Conservation (phyloP, 2,888 invertebrate species). For the Cryptocephalus moraei region DNA sequence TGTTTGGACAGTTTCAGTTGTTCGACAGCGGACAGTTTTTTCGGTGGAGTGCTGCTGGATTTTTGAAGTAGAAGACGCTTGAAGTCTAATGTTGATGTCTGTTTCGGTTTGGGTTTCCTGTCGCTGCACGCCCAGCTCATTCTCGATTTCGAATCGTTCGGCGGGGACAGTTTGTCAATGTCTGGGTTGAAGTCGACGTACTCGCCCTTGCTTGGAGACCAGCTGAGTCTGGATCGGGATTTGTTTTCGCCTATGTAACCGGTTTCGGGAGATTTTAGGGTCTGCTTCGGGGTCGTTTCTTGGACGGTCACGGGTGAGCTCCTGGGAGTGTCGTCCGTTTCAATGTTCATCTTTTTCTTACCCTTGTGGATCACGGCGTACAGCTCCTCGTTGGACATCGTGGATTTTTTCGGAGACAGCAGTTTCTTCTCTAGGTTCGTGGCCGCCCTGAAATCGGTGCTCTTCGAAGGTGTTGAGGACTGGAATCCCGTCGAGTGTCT, state of each 20-base stretch:
- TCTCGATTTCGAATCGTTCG: slow-evolving; percentile 32
- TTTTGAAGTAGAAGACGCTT: slow-evolving; percentile 72
- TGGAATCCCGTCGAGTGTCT: slow-evolving; percentile 49
- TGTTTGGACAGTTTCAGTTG: slow-evolving; percentile 60
- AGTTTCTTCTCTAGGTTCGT: slow-evolving; percentile 43
- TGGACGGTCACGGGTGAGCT: slow-evolving; percentile 30
- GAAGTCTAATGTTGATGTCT: slow-evolving; percentile 75
- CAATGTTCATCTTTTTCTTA: slow-evolving; percentile 62
- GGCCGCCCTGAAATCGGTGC: slow-evolving; percentile 37
- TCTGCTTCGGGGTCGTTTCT: slow-evolving; percentile 26
- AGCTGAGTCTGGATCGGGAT: slow-evolving; percentile 50
- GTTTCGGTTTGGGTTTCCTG: slow-evolving; percentile 43
- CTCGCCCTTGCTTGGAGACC: slow-evolving; percentile 47
- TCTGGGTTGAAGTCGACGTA: slow-evolving; percentile 32
- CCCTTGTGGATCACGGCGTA: slow-evolving; percentile 70
- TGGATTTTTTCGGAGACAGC: slow-evolving; percentile 58
- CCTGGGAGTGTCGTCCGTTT: slow-evolving; percentile 43
- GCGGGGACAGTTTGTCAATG: slow-evolving; percentile 32
- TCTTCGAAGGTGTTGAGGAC: slow-evolving; percentile 55
- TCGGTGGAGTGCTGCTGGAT: slow-evolving; percentile 46
- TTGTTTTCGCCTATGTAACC: slow-evolving; percentile 45
- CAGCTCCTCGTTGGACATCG: slow-evolving; percentile 69
- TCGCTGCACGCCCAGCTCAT: slow-evolving; percentile 51
- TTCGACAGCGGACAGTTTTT: slow-evolving; percentile 68
- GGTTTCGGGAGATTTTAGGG: slow-evolving; percentile 46